Percentiles rank a stretch among this genome's conserved stretches.
Evolutionary conservation across 2,797 vertebrate species (phyloP).

Genomic region (Propithecus perrieri): DNA sequence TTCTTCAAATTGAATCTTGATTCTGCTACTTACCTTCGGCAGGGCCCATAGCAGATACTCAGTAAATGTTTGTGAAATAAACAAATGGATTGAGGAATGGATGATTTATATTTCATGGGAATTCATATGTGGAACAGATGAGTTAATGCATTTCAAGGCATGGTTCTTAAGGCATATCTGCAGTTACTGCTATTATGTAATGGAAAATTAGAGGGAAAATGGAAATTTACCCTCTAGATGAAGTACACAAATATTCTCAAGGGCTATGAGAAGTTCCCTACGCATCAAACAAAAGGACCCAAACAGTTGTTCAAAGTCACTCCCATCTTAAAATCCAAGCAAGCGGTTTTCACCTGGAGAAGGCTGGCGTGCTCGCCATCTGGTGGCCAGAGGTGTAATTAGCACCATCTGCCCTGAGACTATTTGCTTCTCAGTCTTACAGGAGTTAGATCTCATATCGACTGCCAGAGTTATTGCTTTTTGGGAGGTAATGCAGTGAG

Average conservation of each 20-base stretch:
- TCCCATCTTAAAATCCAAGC: background rate
- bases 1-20: background rate
- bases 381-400: conserved; percentile 32
- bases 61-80: background rate
- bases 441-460: background rate
- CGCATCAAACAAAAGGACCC: background rate
- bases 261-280: background rate
- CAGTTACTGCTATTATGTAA: too few species aligned
- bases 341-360: background rate
- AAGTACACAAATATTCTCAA: background rate
- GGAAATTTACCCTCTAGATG: background rate
- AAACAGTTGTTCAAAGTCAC: too few species aligned
- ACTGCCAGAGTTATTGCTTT: background rate
- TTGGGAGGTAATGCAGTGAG: background rate
- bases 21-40: background rate
- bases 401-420: background rate
- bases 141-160: background rate
- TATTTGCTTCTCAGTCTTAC: background rate
- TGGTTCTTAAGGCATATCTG: background rate
- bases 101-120: background rate
- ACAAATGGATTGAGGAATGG: background rate
- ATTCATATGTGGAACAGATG: background rate
- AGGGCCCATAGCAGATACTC: background rate
- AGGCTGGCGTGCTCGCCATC: background rate
- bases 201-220: background rate